These are phyloP conservation scores for Lophura nycthemera DNA, from an alignment of 2,113 vertebrate species.

Conservation along the genomic window DNA sequence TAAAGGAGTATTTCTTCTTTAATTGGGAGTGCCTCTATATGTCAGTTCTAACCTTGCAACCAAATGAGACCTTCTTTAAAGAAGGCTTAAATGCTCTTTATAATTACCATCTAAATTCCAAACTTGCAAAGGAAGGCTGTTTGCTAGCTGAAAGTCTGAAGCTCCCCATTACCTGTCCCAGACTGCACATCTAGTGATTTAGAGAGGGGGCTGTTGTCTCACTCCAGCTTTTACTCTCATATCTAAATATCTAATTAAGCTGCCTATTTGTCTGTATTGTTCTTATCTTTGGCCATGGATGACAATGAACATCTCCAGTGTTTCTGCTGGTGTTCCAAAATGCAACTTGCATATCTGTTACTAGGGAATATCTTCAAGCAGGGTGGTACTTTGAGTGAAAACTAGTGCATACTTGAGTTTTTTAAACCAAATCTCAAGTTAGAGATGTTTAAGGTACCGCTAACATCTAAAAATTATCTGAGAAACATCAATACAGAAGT, in stretches of 20 bases:
- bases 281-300: not conserved
- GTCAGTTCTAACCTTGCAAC: not conserved
- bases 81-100: not conserved
- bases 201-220: not conserved
- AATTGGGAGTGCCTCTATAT: too few species aligned
- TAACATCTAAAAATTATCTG: not conserved
- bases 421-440: not conserved
- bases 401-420: too few species aligned
- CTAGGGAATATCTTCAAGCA: not conserved
- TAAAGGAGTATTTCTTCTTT: not conserved
- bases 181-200: not conserved
- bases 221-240: not conserved
- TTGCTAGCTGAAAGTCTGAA: not conserved
- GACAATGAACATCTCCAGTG: not conserved
- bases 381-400: not conserved
- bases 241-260: not conserved
- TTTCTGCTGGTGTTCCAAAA: not conserved
- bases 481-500: not conserved
- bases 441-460: not conserved
- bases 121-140: not conserved
- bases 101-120: not conserved
- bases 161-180: not conserved
- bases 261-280: fast-evolving
- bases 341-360: not conserved
- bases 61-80: not conserved